Evolutionary conservation across 1,140 invertebrate genomes (phyloP), one percentile per base, ranked within the genome.

Genomic region (Lerema accius): DNA sequence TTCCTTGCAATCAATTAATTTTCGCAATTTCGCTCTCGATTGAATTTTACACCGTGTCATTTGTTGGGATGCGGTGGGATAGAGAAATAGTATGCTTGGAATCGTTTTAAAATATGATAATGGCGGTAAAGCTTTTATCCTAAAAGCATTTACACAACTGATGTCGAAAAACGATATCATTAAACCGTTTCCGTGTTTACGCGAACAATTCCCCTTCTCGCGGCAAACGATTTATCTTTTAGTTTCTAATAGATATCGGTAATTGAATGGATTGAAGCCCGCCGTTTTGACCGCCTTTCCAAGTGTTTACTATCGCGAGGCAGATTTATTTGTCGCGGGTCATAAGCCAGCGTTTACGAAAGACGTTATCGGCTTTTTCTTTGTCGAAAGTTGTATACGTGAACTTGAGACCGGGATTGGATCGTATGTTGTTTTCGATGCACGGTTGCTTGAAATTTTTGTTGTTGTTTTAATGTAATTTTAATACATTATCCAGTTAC

Each of bases 321-420:
- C 0, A 13, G 45, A 59, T 65, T 56, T 65, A 64, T 63, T 51
- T 46, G 60, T 55, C 62, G 58, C 69, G 59, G 79, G 79, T 83
- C 74, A 82, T 66, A 76, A 70, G 76, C 76, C 73, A 67, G 35
- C 55, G 50, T 58, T 75, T 72, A 76, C 61, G 60, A 71, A 77
- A 76, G 67, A 58, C 43, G 55, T 46, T 61, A 62, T 68, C 58
- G 56, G 50, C 71, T 77, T 71, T 80, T 82, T 76, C 72, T 80
- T 71, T 67, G 70, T 69, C 64, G 77, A 82, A 79, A 82, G 76
- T 73, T 61, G 67, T 81, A 77, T 65, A 80, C 81, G 76, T 82
- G 84, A 84, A 85, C 80, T 74, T 80, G 78, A 17, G 32, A 32
- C 43, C 49, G 43, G 58, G 19, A 3, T 23, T 2, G 19, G 19